phyloP scores from a whole-genome alignment of 1,140 invertebrate genomes.

The Chrysomallon squamiferum region DNA sequence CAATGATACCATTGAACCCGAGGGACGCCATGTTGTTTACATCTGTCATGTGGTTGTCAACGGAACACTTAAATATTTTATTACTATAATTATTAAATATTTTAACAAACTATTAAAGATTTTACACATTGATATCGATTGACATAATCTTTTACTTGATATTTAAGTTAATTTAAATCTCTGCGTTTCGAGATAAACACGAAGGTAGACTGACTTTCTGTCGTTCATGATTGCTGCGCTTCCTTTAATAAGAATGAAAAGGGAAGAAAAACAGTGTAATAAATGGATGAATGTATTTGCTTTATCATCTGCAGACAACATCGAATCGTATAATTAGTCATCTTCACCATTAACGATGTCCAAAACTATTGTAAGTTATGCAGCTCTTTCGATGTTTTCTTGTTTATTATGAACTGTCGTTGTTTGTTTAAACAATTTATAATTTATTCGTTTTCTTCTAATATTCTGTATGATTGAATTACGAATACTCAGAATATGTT shows the following conservation, averaged over 20 bases:
- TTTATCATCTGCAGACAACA: conserved; percentile 7
- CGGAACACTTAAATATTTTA: neutral
- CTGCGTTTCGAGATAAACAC: neutral
- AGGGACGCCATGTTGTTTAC: conserved; percentile 51
- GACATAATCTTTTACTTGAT: neutral
- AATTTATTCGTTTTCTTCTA: no score
- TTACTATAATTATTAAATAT: neutral
- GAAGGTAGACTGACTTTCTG: neutral
- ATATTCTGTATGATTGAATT: no score
- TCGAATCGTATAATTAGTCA: neutral
- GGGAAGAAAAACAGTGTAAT: neutral
- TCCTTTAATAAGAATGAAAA: neutral
- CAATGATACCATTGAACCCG: conserved; percentile 17
- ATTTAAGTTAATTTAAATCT: neutral
- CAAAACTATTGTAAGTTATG: conserved; percentile 9
- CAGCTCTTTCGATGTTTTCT: neutral
- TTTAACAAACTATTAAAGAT: neutral
- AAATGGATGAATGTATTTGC: neutral
- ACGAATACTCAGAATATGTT: no score
- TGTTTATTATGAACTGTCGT: neutral
- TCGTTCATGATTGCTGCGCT: neutral
- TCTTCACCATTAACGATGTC: neutral
- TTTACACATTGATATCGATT: neutral
- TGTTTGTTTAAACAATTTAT: no score
- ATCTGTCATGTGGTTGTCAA: conserved; percentile 17